phyloP scores from a whole-genome alignment of 2,797 vertebrate genomes.

The Anolis apletophallus region DNA sequence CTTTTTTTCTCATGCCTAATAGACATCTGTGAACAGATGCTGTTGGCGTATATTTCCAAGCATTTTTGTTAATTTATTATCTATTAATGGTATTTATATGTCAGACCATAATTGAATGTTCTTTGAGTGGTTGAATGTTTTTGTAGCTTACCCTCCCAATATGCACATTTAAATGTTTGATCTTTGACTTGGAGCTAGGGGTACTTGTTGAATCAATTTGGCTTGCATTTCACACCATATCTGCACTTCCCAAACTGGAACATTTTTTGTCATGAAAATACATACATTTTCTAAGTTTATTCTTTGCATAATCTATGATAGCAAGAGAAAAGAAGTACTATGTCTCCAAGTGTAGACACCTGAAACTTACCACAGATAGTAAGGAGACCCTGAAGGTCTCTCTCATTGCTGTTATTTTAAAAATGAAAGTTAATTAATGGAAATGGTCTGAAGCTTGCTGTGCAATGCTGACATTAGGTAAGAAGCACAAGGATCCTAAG shows the following conservation, averaged over 20 bases:
- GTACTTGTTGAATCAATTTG: background rate
- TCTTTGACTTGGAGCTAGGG: background rate
- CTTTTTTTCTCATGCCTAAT: no score
- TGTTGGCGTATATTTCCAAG: background rate
- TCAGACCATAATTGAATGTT: background rate
- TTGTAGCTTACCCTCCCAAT: background rate
- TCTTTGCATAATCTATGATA: background rate
- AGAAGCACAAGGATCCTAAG: no score
- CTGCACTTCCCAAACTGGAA: background rate
- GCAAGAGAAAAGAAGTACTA: no score
- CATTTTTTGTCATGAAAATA: background rate
- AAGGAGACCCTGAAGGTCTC: no score
- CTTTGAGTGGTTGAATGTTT: background rate
- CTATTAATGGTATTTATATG: background rate
- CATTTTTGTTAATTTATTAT: slow-evolving; percentile 2
- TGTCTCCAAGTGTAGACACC: no score
- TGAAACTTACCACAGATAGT: no score
- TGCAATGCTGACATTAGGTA: no score
- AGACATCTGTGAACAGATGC: background rate
- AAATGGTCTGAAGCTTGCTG: no score
- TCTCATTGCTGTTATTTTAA: no score
- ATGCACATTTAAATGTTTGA: background rate
- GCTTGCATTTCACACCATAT: background rate
- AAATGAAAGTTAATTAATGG: no score
- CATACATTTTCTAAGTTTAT: background rate